Conservation (phyloP, 2,888 invertebrate species). For the Deilephila elpenor region DNA sequence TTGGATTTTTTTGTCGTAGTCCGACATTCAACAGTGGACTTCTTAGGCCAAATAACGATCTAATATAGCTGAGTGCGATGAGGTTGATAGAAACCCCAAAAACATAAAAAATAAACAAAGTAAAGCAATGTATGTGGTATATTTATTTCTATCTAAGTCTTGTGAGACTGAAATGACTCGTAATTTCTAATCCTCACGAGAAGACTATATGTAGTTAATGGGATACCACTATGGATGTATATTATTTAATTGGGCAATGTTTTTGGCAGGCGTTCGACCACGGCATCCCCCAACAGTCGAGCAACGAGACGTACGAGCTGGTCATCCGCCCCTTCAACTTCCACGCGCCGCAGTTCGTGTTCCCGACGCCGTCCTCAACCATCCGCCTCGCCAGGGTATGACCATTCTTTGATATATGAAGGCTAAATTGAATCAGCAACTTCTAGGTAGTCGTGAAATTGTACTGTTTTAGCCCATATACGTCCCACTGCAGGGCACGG, state of each 20-base stretch:
- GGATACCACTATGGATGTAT: background rate
- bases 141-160: background rate
- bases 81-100: too few species aligned
- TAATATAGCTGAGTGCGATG: too few species aligned
- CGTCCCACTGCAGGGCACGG: too few species aligned
- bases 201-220: background rate
- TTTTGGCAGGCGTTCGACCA: constrained; percentile 83
- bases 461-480: too few species aligned
- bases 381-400: constrained; percentile 70
- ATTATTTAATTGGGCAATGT: background rate
- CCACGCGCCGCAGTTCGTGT: constrained; percentile 81
- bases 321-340: constrained; percentile 85
- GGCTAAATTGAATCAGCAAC: too few species aligned
- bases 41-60: too few species aligned
- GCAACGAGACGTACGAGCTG: constrained; percentile 72
- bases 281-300: constrained; percentile 70
- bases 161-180: background rate
- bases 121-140: too few species aligned
- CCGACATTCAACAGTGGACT: too few species aligned
- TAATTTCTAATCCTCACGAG: background rate
- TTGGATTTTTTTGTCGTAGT: too few species aligned
- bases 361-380: constrained; percentile 65
- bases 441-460: too few species aligned
- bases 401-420: background rate
- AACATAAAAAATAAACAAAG: too few species aligned